Evolutionary conservation across 1,140 invertebrate genomes (phyloP), one percentile per base, ranked within the genome.

Genomic region (Lethocerus indicus): DNA sequence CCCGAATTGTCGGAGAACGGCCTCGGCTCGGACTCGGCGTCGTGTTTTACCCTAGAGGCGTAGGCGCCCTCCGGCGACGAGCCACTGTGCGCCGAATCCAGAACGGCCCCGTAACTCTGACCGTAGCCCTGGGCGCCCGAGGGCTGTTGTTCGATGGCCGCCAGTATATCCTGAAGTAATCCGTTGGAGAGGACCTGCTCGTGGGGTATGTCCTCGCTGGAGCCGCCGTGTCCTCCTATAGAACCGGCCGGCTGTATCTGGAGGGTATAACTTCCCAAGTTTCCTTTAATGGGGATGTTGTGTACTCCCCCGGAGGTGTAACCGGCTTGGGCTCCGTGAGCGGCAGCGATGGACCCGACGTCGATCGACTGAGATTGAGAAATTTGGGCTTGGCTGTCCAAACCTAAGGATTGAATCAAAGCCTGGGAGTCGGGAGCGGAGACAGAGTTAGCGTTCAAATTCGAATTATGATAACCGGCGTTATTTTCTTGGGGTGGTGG

Each of bases 181-280:
- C 79, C 82, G 58, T 84, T 75, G 0, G 80, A 83, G 9, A 87
- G 59, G 1, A 87, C 70, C 57, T 84, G 78, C 20, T 82, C 78
- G 54, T 86, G 83, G 12, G 72, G 67, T 26, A 75, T 66, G 0
- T 63, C 58, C 1, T 62, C 61, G 32, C 28, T 25, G 1, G 62
- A 50, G 35, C 60, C 59, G 4, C 67, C 64, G n/a, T 51, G 59
- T 21, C 58, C 62, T 28, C 72, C 66, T 1, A 74, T 69, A 14
- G 57, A 57, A 25, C 52, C 50, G 14, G 58, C 59, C 2, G 74
- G 64, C 54, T 83, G 81, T 42, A 84, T 83, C 62, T 85, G 79
- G 7, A 84, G 61, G 1, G 76, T 78, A 55, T 84, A 86, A 20
- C 71, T 71, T 3, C 74, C 77, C 7, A 71, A 67, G 1, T 74